A percentile compares a stretch with the other conserved stretches of the same genome.
Evolutionary conservation across 2,797 vertebrate genomes (phyloP).

Genomic region (Peromyscus attwateri): DNA sequence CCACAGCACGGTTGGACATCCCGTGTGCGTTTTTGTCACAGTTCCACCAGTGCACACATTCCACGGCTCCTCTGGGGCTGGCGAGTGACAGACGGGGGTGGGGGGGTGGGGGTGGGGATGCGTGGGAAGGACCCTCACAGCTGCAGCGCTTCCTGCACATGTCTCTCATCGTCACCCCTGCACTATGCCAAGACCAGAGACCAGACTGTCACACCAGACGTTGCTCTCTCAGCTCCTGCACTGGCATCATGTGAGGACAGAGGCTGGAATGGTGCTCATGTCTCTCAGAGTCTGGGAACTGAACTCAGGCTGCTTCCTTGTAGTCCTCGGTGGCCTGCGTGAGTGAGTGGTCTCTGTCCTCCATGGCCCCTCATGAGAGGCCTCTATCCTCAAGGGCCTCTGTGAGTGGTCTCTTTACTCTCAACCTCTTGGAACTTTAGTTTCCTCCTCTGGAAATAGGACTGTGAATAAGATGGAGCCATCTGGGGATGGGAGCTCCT

Average conservation of each 20-base stretch:
- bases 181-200: background rate
- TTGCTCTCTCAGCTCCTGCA: background rate
- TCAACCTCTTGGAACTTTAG: background rate
- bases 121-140: background rate
- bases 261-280: background rate
- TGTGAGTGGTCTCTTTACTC: background rate
- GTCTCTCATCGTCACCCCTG: accelerated
- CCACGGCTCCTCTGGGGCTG: background rate
- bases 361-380: too few relatives aligned
- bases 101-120: too few relatives aligned
- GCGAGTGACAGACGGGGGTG: background rate
- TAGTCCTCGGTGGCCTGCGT: too few relatives aligned
- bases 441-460: background rate
- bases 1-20: background rate
- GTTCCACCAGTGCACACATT: background rate
- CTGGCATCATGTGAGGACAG: background rate
- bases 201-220: background rate
- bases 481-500: accelerated
- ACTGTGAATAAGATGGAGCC: background rate
- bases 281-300: background rate
- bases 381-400: too few relatives aligned
- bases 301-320: background rate
- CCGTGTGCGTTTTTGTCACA: background rate
- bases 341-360: too few relatives aligned
- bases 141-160: background rate